Conservation (phyloP, 2,888 invertebrate species). For the Hypena proboscidalis region DNA sequence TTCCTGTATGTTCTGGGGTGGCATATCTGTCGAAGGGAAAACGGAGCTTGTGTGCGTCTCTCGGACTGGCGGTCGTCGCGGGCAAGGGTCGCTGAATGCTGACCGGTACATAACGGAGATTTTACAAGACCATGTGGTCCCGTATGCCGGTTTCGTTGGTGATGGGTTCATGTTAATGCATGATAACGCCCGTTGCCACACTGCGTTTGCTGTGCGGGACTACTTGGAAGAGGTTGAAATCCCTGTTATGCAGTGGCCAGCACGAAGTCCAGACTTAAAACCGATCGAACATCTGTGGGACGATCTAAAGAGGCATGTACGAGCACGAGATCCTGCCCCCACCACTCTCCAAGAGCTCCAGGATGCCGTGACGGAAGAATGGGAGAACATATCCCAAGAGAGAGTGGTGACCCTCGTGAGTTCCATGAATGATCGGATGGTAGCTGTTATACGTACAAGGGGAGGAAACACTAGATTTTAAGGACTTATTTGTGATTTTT, state of each 20-base stretch:
- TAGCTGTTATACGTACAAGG: too few species aligned
- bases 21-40: too few species aligned
- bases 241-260: constrained; percentile 31
- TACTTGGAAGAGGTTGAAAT: constrained; percentile 31
- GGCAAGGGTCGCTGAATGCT: constrained; percentile 8
- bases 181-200: constrained; percentile 29
- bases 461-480: too few species aligned
- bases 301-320: constrained; percentile 33
- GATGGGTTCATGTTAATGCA: constrained; percentile 20
- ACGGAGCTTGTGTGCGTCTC: constrained; percentile 5
- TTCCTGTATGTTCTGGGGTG: constrained; percentile 3
- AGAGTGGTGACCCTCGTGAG: too few species aligned
- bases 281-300: constrained; percentile 39
- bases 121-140: constrained; percentile 2
- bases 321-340: constrained; percentile 21
- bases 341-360: constrained; percentile 20
- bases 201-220: constrained; percentile 13
- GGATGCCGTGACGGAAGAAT: constrained; percentile 15
- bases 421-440: too few species aligned
- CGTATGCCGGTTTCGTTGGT: constrained; percentile 8
- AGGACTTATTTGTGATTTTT: too few species aligned
- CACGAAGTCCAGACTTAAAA: constrained; percentile 36
- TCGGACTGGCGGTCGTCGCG: constrained; percentile 1
- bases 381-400: constrained; percentile 14
- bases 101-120: constrained; percentile 3